Evolutionary conservation across 2,797 vertebrate species (phyloP).

Genomic region (Phyllotis vaccarum): DNA sequence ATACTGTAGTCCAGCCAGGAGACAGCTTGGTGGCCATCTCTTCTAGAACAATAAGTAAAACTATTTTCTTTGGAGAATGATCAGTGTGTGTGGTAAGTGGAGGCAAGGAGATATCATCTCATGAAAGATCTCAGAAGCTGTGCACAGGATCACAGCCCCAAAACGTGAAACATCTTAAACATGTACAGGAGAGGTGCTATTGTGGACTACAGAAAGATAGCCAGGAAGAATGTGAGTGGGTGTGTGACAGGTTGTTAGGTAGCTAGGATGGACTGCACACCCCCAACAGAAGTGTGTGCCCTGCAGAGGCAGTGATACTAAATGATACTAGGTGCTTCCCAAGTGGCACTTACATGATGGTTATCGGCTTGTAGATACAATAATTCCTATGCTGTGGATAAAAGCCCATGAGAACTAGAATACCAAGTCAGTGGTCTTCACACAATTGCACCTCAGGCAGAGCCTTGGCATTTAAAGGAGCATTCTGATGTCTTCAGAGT

Average conservation of each 20-base stretch:
- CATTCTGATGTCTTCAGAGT: no score
- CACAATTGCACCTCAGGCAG: fast-evolving
- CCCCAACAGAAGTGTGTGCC: not conserved
- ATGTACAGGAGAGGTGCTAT: not conserved
- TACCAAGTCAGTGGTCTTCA: not conserved
- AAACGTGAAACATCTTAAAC: not conserved
- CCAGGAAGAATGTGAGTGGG: not conserved
- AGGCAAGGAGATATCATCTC: not conserved
- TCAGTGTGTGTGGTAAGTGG: not conserved
- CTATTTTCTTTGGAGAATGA: not conserved
- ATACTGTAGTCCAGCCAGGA: no score
- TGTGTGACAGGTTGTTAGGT: not conserved
- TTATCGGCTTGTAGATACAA: not conserved
- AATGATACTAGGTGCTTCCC: not conserved
- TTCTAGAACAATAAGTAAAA: not conserved
- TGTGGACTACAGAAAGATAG: not conserved
- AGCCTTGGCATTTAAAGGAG: not conserved
- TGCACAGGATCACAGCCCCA: not conserved
- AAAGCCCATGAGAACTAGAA: not conserved
- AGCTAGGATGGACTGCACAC: fast-evolving
- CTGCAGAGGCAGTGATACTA: not conserved
- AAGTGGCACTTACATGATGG: no score
- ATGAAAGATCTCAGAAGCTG: not conserved
- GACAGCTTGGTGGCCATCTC: not conserved
- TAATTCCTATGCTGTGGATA: not conserved